Base-by-base conservation (phyloP, 2,113 vertebrate genomes). In the Rhegmatorhina hoffmannsi region DNA sequence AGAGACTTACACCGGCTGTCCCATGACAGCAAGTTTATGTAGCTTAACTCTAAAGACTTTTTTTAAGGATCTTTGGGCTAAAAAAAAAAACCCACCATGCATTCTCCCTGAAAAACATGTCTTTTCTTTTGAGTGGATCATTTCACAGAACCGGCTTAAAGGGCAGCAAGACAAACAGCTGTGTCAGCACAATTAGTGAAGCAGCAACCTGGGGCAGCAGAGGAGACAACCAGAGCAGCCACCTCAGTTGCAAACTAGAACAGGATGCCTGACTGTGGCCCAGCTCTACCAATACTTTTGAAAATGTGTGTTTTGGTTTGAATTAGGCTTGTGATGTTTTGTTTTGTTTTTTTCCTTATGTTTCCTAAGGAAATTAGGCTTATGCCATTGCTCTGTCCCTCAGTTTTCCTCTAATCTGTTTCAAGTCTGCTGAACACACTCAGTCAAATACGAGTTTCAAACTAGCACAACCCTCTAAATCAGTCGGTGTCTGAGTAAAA, bases 111-210 rank as follows among this genome's bases (percentile, higher is more conserved):
- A 86, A 88, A 93, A n/a, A 25, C 58, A 76, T 0, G 3, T 69
- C n/a, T 92, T 93, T 59, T 69, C 63, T 82, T 79, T 75, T 52
- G 81, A 87, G 66, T 89, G 87, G 78, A 92, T 91, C 79, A 77
- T 88, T 92, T 95, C 85, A 94, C 75, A 70, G 72, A 69, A 73
- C 31, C 62, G 29, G 72, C 64, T 70, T 88, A 95, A 93, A 94
- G 85, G 90, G 72, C 90, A 93, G 90, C 79, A 33, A 69, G n/a
- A 58, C 49, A 87, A 91, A 73, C 82, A 90, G 95, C 84, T 87
- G 77, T 67, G 87, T 81, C 96, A 96, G 91, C 95, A 87, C 43
- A 63, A 70, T 36, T 11, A 0, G 55, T 77, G 85, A 66, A 91
- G 90, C 90, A 79, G 74, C 58, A 93, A 93, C 62, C 53, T 76